Percentiles rank a stretch among this genome's conserved stretches.
phyloP scores from a whole-genome alignment of 2,797 vertebrate species.

The Neopelma chrysocephalum region DNA sequence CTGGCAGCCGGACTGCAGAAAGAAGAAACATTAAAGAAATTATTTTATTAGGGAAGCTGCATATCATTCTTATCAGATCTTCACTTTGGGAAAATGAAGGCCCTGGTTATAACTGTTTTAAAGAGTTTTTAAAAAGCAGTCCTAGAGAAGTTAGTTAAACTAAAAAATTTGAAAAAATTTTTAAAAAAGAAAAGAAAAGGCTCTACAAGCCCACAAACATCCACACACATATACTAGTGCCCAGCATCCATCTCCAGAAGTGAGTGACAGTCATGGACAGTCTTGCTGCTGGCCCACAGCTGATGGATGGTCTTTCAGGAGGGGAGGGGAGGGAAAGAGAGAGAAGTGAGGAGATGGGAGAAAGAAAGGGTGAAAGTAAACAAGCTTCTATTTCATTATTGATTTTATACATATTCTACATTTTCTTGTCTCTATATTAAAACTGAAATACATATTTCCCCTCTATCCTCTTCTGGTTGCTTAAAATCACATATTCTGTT shows the following conservation, averaged over 20 bases:
- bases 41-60: not conserved
- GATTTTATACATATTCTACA: not conserved
- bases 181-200: not conserved
- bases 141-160: not conserved
- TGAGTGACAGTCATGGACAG: not conserved
- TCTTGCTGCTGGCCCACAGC: not conserved
- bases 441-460: not conserved
- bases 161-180: not conserved
- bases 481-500: not conserved
- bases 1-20: not conserved
- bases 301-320: not conserved
- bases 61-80: not conserved
- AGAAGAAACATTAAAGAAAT: not conserved
- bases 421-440: not conserved
- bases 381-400: not conserved
- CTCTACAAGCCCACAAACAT: not conserved
- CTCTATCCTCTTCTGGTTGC: not conserved
- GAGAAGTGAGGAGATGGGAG: not conserved
- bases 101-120: not conserved
- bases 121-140: not conserved
- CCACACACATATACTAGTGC: accelerated
- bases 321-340: not conserved
- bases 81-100: not conserved
- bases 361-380: not conserved
- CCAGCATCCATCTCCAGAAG: not conserved